Evolutionary conservation across 2,113 vertebrate genomes (phyloP).

Genomic region (Clupea harengus): DNA sequence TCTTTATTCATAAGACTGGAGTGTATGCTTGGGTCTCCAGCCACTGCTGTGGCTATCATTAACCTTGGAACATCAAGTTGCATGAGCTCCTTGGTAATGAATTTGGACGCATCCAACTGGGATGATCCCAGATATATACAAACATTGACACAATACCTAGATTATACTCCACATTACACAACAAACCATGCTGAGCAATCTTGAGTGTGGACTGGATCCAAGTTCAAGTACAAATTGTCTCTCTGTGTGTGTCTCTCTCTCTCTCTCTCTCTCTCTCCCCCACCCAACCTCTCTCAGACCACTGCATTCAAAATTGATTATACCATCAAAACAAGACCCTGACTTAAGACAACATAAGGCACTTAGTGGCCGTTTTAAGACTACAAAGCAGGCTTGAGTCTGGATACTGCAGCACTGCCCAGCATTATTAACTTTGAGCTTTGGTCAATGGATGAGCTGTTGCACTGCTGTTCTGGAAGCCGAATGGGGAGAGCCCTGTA

Average conservation of each 20-base stretch:
- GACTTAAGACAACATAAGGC: not conserved
- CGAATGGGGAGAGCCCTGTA: not conserved
- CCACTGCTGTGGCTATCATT: not conserved
- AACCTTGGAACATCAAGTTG: not conserved
- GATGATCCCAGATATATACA: not conserved
- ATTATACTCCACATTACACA: not conserved
- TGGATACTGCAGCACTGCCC: not conserved
- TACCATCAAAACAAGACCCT: conserved; percentile 6
- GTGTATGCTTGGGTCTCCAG: not conserved
- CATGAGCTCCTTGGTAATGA: conserved; percentile 1
- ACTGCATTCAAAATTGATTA: conserved; percentile 11
- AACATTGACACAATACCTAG: not conserved
- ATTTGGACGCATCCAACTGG: not conserved
- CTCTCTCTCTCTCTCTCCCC: not conserved
- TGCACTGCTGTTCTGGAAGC: not conserved
- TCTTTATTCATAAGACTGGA: not conserved
- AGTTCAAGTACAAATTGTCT: not conserved
- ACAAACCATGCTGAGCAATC: conserved; percentile 1
- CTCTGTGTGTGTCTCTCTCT: not conserved
- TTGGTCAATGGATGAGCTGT: not conserved
- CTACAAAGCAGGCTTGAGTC: not conserved
- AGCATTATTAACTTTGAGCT: not conserved
- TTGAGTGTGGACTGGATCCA: not conserved
- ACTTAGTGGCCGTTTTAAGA: not conserved
- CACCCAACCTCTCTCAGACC: not conserved